These are phyloP conservation scores for Distichodus sexfasciatus DNA, from an alignment of 2,797 vertebrate genomes.

Conservation along the genomic window DNA sequence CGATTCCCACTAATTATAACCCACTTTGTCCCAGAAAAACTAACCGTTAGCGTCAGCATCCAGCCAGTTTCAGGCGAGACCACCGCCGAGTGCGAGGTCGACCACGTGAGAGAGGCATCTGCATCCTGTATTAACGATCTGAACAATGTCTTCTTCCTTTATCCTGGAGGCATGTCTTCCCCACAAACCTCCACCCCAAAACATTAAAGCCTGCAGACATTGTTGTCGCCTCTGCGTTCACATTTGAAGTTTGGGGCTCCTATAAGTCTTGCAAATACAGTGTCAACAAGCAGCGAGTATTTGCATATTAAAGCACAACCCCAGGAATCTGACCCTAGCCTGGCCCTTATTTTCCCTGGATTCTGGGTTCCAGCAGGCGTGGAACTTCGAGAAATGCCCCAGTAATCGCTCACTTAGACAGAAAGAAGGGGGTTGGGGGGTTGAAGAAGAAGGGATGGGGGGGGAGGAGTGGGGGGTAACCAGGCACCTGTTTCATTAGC, in stretches of 20 bases:
- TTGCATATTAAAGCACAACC: slow-evolving; percentile 57
- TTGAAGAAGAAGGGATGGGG: neutral
- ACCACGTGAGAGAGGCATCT: neutral
- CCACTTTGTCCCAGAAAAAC: slow-evolving; percentile 63
- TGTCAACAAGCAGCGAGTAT: slow-evolving; percentile 52
- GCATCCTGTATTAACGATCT: neutral
- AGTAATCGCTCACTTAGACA: slow-evolving; percentile 69
- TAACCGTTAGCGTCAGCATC: slow-evolving; percentile 64
- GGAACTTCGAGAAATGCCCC: slow-evolving; percentile 52
- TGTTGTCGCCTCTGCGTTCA: slow-evolving; percentile 24
- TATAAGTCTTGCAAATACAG: slow-evolving; percentile 51
- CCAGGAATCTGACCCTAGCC: slow-evolving; percentile 47
- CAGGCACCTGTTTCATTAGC: slow-evolving; percentile 79
- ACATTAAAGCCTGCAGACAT: neutral
- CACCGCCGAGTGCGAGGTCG: neutral
- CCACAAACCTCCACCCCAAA: neutral
- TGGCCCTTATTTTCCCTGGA: slow-evolving; percentile 36
- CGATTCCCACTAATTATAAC: slow-evolving; percentile 65
- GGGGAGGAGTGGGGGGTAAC: slow-evolving; percentile 16
- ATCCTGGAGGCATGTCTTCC: neutral
- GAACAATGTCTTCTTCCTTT: neutral
- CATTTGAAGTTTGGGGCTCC: slow-evolving; percentile 53
- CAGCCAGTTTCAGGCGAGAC: slow-evolving; percentile 35
- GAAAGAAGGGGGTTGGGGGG: slow-evolving; percentile 48
- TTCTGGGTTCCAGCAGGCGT: slow-evolving; percentile 48